These are phyloP conservation scores for Glandiceps talaboti DNA, from an alignment of 53 echinoderm and acorn worm genomes.

Conservation along the genomic window DNA sequence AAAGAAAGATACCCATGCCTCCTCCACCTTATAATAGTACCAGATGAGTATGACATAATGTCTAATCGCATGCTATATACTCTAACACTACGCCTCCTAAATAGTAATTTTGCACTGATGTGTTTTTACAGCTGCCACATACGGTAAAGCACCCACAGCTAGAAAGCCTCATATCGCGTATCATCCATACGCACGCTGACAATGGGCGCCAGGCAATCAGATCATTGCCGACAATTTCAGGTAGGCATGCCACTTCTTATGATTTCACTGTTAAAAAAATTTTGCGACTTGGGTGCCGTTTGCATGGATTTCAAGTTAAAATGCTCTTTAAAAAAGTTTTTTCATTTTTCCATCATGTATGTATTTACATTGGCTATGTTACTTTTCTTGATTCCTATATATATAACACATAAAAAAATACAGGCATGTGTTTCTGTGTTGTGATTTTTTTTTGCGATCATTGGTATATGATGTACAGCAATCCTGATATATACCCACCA, in stretches of 20 bases:
- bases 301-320: not conserved
- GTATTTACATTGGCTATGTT: no score
- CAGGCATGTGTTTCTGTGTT: no score
- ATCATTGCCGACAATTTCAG: not conserved
- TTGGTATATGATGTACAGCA: no score
- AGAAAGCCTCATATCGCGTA: not conserved
- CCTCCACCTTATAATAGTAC: no score
- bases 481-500: no score
- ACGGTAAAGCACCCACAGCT: not conserved
- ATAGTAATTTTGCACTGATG: not conserved
- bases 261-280: not conserved
- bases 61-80: not conserved
- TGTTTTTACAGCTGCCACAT: not conserved
- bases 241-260: not conserved
- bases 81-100: not conserved
- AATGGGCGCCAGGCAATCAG: constrained; percentile 1
- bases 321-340: no score
- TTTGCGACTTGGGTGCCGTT: not conserved
- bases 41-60: not conserved
- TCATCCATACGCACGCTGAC: not conserved
- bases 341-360: not conserved
- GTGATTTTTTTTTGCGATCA: no score
- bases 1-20: no score
- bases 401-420: no score
- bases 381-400: no score